These are phyloP conservation scores for Pelecanoides urinatrix DNA, from an alignment of 2,113 vertebrate species.

Conservation along the genomic window DNA sequence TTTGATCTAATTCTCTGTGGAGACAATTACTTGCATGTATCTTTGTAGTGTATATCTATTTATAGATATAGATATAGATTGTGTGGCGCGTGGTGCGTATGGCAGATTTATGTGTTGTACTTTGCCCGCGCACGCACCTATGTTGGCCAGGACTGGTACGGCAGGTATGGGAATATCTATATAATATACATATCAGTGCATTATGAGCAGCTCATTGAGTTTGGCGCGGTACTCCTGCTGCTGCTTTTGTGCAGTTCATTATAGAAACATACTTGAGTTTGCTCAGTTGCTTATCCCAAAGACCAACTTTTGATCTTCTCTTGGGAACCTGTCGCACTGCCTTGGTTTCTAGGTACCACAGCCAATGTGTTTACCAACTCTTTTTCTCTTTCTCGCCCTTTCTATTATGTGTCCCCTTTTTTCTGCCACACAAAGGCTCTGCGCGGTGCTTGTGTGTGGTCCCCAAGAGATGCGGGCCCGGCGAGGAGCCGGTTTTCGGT, in stretches of 20 bases:
- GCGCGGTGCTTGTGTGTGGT: slow-evolving; percentile 77
- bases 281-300: slow-evolving; percentile 45
- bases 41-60: neutral
- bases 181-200: slow-evolving; percentile 47
- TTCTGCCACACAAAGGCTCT: slow-evolving; percentile 57
- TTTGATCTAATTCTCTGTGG: neutral
- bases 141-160: neutral
- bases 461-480: slow-evolving; percentile 65
- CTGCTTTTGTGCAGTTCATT: slow-evolving; percentile 45
- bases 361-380: slow-evolving; percentile 70
- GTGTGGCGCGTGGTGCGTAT: fast-evolving
- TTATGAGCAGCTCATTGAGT: slow-evolving; percentile 29
- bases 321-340: slow-evolving; percentile 65
- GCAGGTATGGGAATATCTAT: slow-evolving; percentile 13
- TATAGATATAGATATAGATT: neutral
- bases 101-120: neutral
- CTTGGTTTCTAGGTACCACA: slow-evolving; percentile 59
- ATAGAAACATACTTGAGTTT: slow-evolving; percentile 54
- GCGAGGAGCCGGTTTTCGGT: slow-evolving; percentile 41
- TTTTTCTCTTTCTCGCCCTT: slow-evolving; percentile 61
- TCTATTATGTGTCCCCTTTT: slow-evolving; percentile 54
- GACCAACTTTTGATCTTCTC: slow-evolving; percentile 72
- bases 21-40: neutral
- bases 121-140: neutral
- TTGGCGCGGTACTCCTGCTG: neutral